phyloP scores from a whole-genome alignment of 2,888 invertebrate species.

The Caenorhabditis sulstoni region DNA sequence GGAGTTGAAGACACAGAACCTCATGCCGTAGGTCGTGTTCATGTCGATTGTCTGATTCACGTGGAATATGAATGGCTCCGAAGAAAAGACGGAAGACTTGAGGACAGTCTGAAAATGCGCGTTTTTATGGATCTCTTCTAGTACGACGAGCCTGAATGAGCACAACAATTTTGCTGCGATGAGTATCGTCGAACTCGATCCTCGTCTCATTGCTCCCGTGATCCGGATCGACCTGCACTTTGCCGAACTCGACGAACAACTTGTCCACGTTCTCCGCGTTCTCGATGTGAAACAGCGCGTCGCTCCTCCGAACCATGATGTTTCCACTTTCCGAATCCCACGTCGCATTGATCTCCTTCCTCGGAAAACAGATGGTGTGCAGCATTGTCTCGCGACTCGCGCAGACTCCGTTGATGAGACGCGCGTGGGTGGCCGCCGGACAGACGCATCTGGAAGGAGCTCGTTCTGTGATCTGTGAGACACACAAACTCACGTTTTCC shows the following conservation, averaged over 20 bases:
- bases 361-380: constrained; percentile 59
- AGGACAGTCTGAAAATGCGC: constrained; percentile 59
- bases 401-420: constrained; percentile 59
- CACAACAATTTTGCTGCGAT: constrained; percentile 59
- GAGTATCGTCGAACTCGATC: constrained; percentile 44
- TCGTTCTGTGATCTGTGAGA: too few relatives aligned
- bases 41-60: constrained; percentile 67
- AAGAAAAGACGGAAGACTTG: constrained; percentile 62
- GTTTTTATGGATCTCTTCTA: neutral
- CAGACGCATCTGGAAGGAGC: constrained; percentile 66
- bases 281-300: constrained; percentile 55
- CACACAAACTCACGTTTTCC: constrained; percentile 55
- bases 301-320: constrained; percentile 61
- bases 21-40: constrained; percentile 67
- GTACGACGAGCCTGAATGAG: constrained; percentile 53
- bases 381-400: constrained; percentile 49
- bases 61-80: constrained; percentile 69
- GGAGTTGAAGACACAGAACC: constrained; percentile 71
- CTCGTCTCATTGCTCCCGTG: constrained; percentile 27
- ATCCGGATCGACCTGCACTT: constrained; percentile 26
- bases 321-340: constrained; percentile 68
- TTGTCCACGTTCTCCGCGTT: constrained; percentile 55
- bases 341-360: constrained; percentile 64
- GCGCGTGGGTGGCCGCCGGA: constrained; percentile 59
- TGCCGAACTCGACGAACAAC: constrained; percentile 67